A percentile compares a stretch with the other conserved stretches of the same genome.
These are phyloP conservation scores for Eristalis tenax DNA, from an alignment of 2,888 invertebrate genomes.

Conservation along the genomic window DNA sequence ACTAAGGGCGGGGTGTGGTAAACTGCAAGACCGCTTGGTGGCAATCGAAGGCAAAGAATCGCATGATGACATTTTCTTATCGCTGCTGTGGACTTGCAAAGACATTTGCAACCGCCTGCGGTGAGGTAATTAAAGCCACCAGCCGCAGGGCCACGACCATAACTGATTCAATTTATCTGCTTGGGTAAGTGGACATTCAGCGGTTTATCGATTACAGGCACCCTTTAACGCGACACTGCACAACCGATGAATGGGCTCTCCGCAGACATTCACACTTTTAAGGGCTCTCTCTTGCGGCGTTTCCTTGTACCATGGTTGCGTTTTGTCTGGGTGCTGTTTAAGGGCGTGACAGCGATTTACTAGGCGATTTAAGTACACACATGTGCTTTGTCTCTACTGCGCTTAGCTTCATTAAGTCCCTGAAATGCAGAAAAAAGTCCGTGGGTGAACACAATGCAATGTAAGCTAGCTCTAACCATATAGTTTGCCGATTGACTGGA, in stretches of 20 bases:
- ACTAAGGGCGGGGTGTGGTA: neutral
- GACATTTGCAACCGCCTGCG: constrained; percentile 12
- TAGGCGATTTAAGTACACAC: neutral
- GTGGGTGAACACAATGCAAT: too few species aligned
- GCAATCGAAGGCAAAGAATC: constrained; percentile 8
- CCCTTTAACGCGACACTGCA: constrained; percentile 28
- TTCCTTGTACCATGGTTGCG: neutral
- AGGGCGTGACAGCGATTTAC: neutral
- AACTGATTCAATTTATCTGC: constrained; percentile 37
- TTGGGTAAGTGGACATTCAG: constrained; percentile 28
- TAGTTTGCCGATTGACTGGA: too few species aligned
- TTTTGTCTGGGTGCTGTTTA: neutral
- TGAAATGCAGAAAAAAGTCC: too few species aligned
- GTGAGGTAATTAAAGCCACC: neutral
- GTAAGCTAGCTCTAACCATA: too few species aligned
- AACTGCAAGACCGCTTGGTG: neutral
- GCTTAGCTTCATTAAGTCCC: too few species aligned
- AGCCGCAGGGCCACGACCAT: neutral
- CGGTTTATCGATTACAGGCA: constrained; percentile 43
- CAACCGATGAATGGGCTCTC: constrained; percentile 20
- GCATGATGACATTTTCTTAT: constrained; percentile 28
- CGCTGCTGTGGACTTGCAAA: neutral
- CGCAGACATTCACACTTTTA: constrained; percentile 22
- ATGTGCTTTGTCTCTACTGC: too few species aligned
- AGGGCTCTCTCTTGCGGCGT: neutral